Evolutionary conservation across 2,888 invertebrate genomes (phyloP).

Genomic region (Dorcus hopei): DNA sequence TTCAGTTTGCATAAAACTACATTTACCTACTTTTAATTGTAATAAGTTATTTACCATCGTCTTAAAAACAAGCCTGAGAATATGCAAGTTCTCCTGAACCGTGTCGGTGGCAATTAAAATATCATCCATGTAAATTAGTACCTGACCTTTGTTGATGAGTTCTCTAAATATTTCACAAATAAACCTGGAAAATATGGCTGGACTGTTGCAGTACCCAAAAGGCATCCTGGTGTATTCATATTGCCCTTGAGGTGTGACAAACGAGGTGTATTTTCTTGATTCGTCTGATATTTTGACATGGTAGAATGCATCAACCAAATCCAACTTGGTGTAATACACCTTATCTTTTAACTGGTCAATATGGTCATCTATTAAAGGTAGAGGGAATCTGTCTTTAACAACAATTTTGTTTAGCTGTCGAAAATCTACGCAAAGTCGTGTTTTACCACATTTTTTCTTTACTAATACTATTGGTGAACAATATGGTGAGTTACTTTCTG

Average conservation of each 20-base stretch:
- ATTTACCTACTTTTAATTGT: constrained; percentile 8
- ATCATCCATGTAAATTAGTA: constrained; percentile 13
- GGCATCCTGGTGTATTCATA: constrained; percentile 10
- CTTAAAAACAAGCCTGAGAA: background rate
- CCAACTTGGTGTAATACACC: constrained; percentile 7
- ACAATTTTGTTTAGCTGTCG: too few species aligned
- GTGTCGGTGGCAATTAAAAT: constrained; percentile 10
- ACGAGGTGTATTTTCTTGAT: constrained; percentile 12
- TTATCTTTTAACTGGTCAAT: constrained; percentile 4
- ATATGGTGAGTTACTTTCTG: too few species aligned
- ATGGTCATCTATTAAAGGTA: constrained; percentile 12
- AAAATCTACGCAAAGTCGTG: too few species aligned
- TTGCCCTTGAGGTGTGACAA: constrained; percentile 13
- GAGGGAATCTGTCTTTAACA: constrained; percentile 6
- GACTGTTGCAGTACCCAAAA: constrained; percentile 9
- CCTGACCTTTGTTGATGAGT: background rate
- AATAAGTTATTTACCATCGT: constrained; percentile 3
- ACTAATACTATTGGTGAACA: too few species aligned
- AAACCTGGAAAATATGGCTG: constrained; percentile 7
- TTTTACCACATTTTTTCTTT: too few species aligned
- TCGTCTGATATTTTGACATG: constrained; percentile 7
- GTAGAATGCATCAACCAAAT: constrained; percentile 12
- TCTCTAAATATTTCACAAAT: constrained; percentile 6
- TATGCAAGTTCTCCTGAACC: constrained; percentile 9
- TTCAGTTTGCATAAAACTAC: constrained; percentile 1